Percentiles rank a stretch among this genome's conserved stretches.
These are phyloP conservation scores for Oscheius sp. DNA, from an alignment of 2,888 invertebrate species.

Conservation along the genomic window DNA sequence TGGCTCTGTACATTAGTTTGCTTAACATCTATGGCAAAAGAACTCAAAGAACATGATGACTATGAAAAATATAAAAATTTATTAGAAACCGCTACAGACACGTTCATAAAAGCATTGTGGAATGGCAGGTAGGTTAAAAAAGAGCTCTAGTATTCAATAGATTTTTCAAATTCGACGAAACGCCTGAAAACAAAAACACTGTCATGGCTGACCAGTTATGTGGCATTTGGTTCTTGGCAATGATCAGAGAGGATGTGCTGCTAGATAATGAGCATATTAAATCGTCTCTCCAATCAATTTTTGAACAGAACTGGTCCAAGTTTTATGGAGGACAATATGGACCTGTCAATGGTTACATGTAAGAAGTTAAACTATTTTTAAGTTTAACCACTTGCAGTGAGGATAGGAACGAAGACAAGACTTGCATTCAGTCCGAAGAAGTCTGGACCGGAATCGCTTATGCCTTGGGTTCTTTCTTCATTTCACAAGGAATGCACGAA, in stretches of 20 bases:
- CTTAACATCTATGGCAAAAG: constrained; percentile 69
- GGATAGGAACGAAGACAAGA: constrained; percentile 77
- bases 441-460: constrained; percentile 92
- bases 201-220: constrained; percentile 93
- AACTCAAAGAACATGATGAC: constrained; percentile 32
- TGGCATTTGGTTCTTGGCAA: constrained; percentile 84
- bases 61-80: constrained; percentile 34
- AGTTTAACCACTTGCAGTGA: constrained; percentile 36
- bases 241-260: constrained; percentile 39
- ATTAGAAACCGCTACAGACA: constrained; percentile 38
- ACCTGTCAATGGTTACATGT: constrained; percentile 86
- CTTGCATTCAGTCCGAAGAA: constrained; percentile 86
- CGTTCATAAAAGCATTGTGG: constrained; percentile 52
- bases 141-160: constrained; percentile 31
- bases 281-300: constrained; percentile 80
- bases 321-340: constrained; percentile 84
- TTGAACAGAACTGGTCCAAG: constrained; percentile 82
- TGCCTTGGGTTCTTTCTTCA: constrained; percentile 83
- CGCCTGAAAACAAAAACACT: constrained; percentile 75
- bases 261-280: constrained; percentile 37
- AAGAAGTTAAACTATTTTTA: constrained; percentile 8
- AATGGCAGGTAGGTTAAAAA: constrained; percentile 43
- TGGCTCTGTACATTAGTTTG: constrained; percentile 81
- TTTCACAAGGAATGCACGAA: constrained; percentile 80
- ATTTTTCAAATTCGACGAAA: constrained; percentile 81